Base-by-base conservation (phyloP, 2,888 invertebrate genomes). In the Drosophila maculinotata region DNA sequence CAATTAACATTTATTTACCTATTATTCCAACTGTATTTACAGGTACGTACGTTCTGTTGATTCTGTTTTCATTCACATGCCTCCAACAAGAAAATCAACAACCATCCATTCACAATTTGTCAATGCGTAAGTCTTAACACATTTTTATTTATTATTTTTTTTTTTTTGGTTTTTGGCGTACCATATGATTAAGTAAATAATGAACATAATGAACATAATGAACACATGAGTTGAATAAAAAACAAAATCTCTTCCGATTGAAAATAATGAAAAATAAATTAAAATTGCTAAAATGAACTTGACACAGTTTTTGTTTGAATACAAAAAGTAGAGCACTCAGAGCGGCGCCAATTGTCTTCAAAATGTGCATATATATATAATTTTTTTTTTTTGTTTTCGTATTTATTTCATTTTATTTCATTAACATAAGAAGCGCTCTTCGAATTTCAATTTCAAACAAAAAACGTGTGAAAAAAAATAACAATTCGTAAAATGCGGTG, bases 1-100 rank as follows among this genome's bases (percentile, higher is more conserved):
- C 62, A 70, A 76, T 78, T 72, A 72, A 26, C 60, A 64, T 63
- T 59, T 84, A 76, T 76, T 85, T 76, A 74, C 53, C 48, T 51
- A 66, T 33, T 67, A 35, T 51, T 63, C 10, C 4, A 38, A 30
- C 62, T 81, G 10, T 82, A 73, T 65, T 82, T 79, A 42, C 79
- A 85, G 80, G 82, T 85, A 65, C 59, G 77, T 65, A 68, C 54
- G 12, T 49, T 66, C 44, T 71, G 51, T 69, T 77, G 60, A 69
- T 39, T 64, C 28, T n/a, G 25, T 39, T 51, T 20, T 31, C 31
- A 44, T 57, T 58, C 36, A 63, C 35, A 41, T 45, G 42, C 25
- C 17, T 25, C 10, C 23, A 14, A 20, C n/a, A 30, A 14, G 12
- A 62, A 42, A 6, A 17, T 7, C 9, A 44, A 5, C 15, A 44